phyloP scores from a whole-genome alignment of 2,888 invertebrate genomes.

The Apamea anceps region DNA sequence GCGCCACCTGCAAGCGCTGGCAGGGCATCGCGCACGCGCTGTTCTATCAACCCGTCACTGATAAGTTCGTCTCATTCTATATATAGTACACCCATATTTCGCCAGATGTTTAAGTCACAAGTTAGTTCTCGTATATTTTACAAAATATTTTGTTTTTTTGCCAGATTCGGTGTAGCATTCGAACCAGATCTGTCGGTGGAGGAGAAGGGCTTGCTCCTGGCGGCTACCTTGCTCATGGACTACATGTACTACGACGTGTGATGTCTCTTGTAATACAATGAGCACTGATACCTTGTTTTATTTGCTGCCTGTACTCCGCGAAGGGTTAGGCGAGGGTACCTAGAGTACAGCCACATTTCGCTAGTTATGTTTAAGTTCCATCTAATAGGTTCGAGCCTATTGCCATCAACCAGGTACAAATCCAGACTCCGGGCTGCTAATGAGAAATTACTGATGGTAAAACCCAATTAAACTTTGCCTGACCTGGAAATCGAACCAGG shows the following conservation, averaged over 20 bases:
- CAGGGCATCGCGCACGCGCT: conserved; percentile 82
- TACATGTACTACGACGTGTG: conserved; percentile 86
- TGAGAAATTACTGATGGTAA: too few species aligned
- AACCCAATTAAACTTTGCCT: neutral
- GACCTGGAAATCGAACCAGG: neutral
- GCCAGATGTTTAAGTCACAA: neutral
- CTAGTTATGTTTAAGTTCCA: neutral
- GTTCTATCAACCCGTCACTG: conserved; percentile 80
- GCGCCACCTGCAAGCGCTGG: conserved; percentile 84
- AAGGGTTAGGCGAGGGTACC: neutral
- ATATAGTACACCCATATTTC: neutral
- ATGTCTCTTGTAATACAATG: conserved; percentile 48
- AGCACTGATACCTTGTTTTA: neutral
- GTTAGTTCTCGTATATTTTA: neutral
- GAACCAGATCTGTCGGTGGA: conserved; percentile 74
- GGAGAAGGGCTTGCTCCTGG: conserved; percentile 82
- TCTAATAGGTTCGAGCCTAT: neutral
- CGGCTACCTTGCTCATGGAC: conserved; percentile 81
- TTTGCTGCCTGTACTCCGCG: neutral
- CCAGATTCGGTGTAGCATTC: conserved; percentile 81
- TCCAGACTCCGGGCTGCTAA: neutral
- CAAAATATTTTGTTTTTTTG: neutral
- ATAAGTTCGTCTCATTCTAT: conserved; percentile 72
- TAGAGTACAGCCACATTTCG: neutral
- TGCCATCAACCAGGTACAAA: neutral